Percentiles rank a stretch among this genome's conserved stretches.
Conservation (phyloP, 2,113 vertebrate species). For the Conger conger region DNA sequence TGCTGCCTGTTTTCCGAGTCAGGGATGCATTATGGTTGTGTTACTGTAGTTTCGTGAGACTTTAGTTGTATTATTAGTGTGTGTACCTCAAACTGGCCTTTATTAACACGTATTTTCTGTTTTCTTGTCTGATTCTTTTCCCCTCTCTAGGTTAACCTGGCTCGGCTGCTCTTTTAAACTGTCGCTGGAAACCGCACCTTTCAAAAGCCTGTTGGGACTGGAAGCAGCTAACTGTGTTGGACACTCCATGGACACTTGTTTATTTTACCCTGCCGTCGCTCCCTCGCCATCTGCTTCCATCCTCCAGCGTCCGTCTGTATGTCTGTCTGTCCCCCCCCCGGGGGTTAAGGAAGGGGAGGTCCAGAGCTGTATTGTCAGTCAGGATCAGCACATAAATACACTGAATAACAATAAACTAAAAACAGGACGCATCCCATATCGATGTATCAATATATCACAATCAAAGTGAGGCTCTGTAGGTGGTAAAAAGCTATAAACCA, state of each 20-base stretch:
- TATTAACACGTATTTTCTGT: neutral
- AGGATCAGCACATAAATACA: no score
- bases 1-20: no score
- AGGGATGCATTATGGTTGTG: no score
- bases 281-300: neutral
- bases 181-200: neutral
- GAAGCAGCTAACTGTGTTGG: neutral
- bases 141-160: conserved; percentile 4
- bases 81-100: neutral
- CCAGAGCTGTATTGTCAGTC: neutral
- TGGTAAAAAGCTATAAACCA: no score
- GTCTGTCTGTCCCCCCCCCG: neutral
- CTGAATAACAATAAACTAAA: no score
- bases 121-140: neutral
- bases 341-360: neutral
- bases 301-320: neutral
- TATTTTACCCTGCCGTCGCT: neutral
- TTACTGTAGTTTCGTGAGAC: no score
- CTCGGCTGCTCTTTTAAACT: conserved; percentile 9
- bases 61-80: no score
- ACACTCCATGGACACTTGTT: neutral
- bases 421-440: no score
- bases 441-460: no score
- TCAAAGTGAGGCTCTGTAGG: no score
- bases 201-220: neutral